A percentile compares a stretch with the other conserved stretches of the same genome.
Conservation (phyloP, 2,888 invertebrate genomes). For the Pollenia labialis region DNA sequence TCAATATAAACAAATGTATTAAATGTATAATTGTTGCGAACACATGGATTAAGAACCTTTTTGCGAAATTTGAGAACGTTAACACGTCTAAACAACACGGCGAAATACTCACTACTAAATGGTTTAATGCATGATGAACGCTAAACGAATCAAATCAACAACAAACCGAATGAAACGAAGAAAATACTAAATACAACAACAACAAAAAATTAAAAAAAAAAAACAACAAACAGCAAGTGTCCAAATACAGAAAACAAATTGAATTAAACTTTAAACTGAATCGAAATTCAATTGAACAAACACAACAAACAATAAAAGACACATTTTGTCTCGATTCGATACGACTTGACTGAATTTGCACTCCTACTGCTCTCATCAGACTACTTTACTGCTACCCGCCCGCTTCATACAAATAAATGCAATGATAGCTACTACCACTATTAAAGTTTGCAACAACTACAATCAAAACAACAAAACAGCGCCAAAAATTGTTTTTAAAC, state of each 20-base stretch:
- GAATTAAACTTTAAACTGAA: slow-evolving; percentile 67
- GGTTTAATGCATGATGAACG: slow-evolving; percentile 66
- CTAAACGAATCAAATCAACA: slow-evolving; percentile 71
- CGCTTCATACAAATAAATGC: slow-evolving; percentile 14
- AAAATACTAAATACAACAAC: slow-evolving; percentile 27
- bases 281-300: slow-evolving; percentile 56
- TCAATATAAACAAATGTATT: slow-evolving; percentile 22
- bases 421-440: slow-evolving; percentile 8
- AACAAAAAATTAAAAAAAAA: slow-evolving; percentile 54
- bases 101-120: slow-evolving; percentile 81
- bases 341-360: slow-evolving; percentile 7
- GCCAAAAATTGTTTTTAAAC: slow-evolving; percentile 62
- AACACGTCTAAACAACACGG: slow-evolving; percentile 80
- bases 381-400: background rate
- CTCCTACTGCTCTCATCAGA: slow-evolving; percentile 31
- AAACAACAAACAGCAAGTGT: slow-evolving; percentile 67
- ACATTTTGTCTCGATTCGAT: slow-evolving; percentile 17
- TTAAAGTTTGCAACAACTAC: background rate
- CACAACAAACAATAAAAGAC: background rate
- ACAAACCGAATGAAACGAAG: slow-evolving; percentile 61
- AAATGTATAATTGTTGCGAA: slow-evolving; percentile 42
- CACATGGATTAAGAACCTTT: slow-evolving; percentile 59
- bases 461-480: slow-evolving; percentile 64
- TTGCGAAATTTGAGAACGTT: slow-evolving; percentile 68
- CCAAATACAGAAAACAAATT: slow-evolving; percentile 68